Conservation (phyloP, 1,140 invertebrate genomes). For the Panulirus ornatus region DNA sequence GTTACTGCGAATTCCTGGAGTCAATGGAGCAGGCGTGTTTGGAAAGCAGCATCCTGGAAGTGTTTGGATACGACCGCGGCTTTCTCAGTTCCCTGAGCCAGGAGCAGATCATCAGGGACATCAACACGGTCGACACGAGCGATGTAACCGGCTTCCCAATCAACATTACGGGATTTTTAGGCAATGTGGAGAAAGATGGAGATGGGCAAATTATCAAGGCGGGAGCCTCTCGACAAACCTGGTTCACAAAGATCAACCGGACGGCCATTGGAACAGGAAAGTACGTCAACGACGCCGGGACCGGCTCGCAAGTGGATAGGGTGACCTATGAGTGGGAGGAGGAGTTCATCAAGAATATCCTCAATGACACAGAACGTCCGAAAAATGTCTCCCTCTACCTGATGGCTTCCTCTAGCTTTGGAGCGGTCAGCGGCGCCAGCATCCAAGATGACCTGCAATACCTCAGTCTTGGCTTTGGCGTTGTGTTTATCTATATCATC, state of each 20-base stretch:
- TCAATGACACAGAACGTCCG: conserved; percentile 41
- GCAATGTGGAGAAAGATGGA: conserved; percentile 81
- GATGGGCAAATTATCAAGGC: conserved; percentile 83
- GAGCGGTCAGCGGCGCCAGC: conserved; percentile 76
- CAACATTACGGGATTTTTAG: conserved; percentile 83
- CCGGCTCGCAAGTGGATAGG: conserved; percentile 84
- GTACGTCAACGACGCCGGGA: conserved; percentile 85
- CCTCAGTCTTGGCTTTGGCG: conserved; percentile 80
- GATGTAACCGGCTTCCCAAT: conserved; percentile 83
- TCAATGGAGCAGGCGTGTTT: conserved; percentile 64
- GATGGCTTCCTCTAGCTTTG: conserved; percentile 71
- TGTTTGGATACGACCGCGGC: conserved; percentile 70
- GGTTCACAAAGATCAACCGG: conserved; percentile 85
- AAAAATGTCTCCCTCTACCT: conserved; percentile 47
- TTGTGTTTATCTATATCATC: conserved; percentile 81
- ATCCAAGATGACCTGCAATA: conserved; percentile 80
- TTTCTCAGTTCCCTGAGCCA: conserved; percentile 56
- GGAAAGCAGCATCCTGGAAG: conserved; percentile 71
- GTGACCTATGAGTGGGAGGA: conserved; percentile 71
- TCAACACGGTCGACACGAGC: conserved; percentile 78
- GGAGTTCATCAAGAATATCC: conserved; percentile 44
- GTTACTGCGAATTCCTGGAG: conserved; percentile 68
- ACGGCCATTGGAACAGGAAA: conserved; percentile 83
- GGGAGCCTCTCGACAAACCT: conserved; percentile 82
- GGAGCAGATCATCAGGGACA: conserved; percentile 60